phyloP scores from a whole-genome alignment of 2,113 vertebrate genomes.

The Catagonus wagneri region DNA sequence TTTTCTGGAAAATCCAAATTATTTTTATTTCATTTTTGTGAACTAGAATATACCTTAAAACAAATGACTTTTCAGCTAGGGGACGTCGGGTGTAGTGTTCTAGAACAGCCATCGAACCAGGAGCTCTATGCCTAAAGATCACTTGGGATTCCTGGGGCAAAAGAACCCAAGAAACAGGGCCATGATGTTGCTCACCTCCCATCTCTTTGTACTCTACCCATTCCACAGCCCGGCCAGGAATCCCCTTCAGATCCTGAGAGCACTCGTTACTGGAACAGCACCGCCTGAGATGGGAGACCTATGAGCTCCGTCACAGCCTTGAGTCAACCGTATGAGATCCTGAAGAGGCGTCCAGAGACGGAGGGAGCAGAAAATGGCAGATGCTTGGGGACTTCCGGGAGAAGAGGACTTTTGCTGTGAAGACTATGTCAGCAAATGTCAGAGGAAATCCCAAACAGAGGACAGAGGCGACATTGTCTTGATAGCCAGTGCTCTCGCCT shows the following conservation, averaged over 20 bases:
- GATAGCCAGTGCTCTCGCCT: neutral
- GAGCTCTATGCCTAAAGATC: neutral
- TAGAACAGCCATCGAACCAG: neutral
- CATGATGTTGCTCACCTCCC: neutral
- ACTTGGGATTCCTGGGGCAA: neutral
- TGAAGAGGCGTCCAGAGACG: neutral
- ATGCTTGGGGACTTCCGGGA: neutral
- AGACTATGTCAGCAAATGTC: neutral
- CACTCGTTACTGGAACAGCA: neutral
- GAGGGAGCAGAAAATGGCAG: neutral
- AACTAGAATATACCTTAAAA: neutral
- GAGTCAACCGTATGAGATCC: neutral
- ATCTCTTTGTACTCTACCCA: too few relatives aligned
- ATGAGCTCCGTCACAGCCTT: neutral
- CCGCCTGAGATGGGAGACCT: neutral
- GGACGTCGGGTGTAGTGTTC: neutral
- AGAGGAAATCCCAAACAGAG: neutral
- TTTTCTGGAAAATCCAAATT: conserved; percentile 38
- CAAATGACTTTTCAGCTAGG: neutral
- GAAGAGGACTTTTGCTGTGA: neutral
- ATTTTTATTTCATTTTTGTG: conserved; percentile 4
- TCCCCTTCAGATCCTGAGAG: neutral
- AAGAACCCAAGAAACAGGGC: neutral
- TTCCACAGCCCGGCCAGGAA: neutral
- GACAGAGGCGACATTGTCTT: neutral